A percentile compares a stretch with the other conserved stretches of the same genome.
Evolutionary conservation across 2,113 vertebrate genomes (phyloP).

Genomic region (Pomatostomus ruficeps): DNA sequence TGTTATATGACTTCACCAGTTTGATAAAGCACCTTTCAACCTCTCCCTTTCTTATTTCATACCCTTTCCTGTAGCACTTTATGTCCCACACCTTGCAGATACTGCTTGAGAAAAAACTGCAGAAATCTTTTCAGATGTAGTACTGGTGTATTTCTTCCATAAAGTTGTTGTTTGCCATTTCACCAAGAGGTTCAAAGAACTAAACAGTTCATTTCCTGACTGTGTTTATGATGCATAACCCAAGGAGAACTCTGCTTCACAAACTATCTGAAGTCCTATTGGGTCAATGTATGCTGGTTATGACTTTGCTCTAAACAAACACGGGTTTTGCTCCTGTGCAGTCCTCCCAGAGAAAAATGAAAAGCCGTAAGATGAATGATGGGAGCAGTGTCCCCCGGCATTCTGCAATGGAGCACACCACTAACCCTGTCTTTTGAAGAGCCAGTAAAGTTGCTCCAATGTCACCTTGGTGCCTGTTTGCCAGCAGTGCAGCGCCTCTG

Average conservation of each 20-base stretch:
- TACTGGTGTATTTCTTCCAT: background rate
- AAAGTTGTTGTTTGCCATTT: background rate
- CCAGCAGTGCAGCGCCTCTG: background rate
- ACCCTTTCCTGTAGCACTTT: background rate
- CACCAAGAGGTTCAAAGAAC: background rate
- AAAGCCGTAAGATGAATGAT: background rate
- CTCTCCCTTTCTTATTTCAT: background rate
- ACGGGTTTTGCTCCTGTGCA: background rate
- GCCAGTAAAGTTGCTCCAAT: background rate
- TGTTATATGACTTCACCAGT: background rate
- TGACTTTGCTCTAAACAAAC: background rate
- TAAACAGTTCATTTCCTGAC: background rate
- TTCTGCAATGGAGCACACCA: accelerated
- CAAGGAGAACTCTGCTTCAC: background rate
- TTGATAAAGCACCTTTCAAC: background rate
- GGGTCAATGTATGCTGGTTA: background rate
- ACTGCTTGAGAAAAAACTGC: background rate
- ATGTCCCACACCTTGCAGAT: background rate
- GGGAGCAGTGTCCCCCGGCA: background rate
- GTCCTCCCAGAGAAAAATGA: background rate
- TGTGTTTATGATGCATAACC: background rate
- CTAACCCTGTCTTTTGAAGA: background rate
- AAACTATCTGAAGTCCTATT: background rate
- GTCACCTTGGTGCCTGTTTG: background rate
- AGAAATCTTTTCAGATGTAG: background rate